A percentile compares a stretch with the other conserved stretches of the same genome.
phyloP scores from a whole-genome alignment of 2,113 vertebrate genomes.

The Aptenodytes forsteri region DNA sequence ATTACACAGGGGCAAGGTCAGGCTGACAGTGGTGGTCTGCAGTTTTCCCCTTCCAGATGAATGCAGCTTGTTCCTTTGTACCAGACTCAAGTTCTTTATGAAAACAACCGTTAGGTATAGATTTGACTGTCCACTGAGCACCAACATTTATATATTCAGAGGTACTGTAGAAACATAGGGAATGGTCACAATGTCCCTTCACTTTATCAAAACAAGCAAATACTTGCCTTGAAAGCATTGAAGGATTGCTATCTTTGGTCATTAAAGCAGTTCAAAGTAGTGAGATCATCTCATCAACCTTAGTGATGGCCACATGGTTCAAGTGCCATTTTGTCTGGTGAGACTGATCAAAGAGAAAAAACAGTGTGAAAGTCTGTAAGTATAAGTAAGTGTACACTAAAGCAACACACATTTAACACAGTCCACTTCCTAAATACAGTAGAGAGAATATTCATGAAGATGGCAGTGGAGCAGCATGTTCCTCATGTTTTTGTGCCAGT shows the following conservation, averaged over 20 bases:
- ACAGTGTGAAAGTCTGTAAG: background rate
- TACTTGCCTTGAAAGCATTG: background rate
- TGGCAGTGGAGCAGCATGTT: background rate
- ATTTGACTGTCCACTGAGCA: background rate
- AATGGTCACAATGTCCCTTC: background rate
- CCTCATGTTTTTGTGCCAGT: background rate
- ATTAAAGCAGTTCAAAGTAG: background rate
- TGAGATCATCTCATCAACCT: background rate
- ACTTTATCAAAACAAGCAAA: background rate
- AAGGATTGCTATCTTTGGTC: background rate
- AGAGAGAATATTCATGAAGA: background rate
- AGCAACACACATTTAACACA: background rate
- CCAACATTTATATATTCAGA: background rate
- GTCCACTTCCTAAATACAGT: background rate
- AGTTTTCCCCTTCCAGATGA: constrained; percentile 13
- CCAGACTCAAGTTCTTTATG: constrained; percentile 15
- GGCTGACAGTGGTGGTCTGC: background rate
- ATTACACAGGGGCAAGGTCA: constrained; percentile 34
- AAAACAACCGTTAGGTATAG: background rate
- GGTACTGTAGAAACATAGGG: background rate
- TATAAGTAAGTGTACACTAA: background rate
- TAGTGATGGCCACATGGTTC: background rate
- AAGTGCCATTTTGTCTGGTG: background rate
- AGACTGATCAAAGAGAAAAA: background rate
- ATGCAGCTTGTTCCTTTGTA: constrained; percentile 39